Base-by-base conservation (phyloP, 1,140 invertebrate species). In the Mactra quadrangularis region DNA sequence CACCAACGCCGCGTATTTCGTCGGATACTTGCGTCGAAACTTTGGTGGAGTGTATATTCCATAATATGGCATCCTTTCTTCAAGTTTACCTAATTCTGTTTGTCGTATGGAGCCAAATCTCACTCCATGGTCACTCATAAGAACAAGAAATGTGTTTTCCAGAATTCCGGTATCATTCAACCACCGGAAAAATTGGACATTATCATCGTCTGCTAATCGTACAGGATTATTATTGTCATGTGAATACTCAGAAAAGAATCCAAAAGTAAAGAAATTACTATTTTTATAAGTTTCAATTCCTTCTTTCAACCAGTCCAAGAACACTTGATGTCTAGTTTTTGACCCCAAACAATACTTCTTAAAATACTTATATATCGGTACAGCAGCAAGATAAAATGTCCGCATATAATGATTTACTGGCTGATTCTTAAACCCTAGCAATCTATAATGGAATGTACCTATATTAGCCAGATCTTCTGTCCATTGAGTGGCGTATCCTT, bases 71-170 rank as follows among this genome's bases (percentile, higher is more conserved):
- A 99, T 92, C 55, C 97, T 93, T 90, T 98, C 97, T 92, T 99
- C 98, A 83, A 98, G 94, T 91, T 97, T 96, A 0, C 98, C 98
- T 81, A 94, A 95, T 87, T 96, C 95, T 0, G 97, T 98, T 85
- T 95, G 91, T 33, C 96, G 91, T 19, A 97, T 95, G 1, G 94
- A 93, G 0, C 97, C 97, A 94, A 96, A 98, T 45, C 98, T 93
- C 87, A 98, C 96, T 85, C 98, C 98, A 91, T 99, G 98, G 93
- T 99, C 98, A 87, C 97, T 97, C 88, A 98, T 94, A 9, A 99
- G 94, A 33, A 99, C 94, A 0, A 99, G 91, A 0, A 95, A 91
- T 0, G 95, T 95, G 66, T 94, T 91, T 59, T 94, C 90, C 1
- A 95, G 86, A 57, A 87, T 72, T 2, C 87, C 85, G 9, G 68